Percentiles rank a stretch among this genome's conserved stretches.
These are phyloP conservation scores for Cephalopterus ornatus DNA, from an alignment of 2,113 vertebrate genomes.

Conservation along the genomic window DNA sequence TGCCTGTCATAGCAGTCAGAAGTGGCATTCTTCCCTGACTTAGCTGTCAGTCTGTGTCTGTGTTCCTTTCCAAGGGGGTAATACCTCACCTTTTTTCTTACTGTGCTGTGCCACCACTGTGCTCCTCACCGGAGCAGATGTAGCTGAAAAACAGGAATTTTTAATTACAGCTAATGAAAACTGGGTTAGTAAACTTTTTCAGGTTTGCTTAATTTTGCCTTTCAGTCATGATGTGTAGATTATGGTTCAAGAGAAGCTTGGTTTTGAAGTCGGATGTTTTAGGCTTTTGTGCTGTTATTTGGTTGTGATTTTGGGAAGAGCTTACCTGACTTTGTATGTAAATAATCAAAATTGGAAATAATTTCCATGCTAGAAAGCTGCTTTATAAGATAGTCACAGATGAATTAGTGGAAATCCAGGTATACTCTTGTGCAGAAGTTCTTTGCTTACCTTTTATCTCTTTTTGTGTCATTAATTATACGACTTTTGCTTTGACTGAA, in stretches of 20 bases:
- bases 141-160: neutral
- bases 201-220: neutral
- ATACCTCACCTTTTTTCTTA: neutral
- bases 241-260: neutral
- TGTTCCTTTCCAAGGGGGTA: neutral
- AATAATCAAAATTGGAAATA: neutral
- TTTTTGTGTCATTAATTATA: neutral
- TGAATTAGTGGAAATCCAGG: neutral
- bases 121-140: neutral
- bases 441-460: neutral
- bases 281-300: neutral
- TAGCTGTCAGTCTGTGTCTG: neutral
- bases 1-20: neutral
- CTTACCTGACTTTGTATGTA: neutral
- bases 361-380: neutral
- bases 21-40: neutral
- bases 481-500: neutral
- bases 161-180: neutral
- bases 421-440: neutral
- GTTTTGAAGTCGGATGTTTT: neutral
- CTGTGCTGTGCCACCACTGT: neutral
- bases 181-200: neutral
- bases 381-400: neutral
- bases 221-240: neutral
- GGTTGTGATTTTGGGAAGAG: neutral